Conservation (phyloP, 2,797 vertebrate species). For the Galagoides demidoff region DNA sequence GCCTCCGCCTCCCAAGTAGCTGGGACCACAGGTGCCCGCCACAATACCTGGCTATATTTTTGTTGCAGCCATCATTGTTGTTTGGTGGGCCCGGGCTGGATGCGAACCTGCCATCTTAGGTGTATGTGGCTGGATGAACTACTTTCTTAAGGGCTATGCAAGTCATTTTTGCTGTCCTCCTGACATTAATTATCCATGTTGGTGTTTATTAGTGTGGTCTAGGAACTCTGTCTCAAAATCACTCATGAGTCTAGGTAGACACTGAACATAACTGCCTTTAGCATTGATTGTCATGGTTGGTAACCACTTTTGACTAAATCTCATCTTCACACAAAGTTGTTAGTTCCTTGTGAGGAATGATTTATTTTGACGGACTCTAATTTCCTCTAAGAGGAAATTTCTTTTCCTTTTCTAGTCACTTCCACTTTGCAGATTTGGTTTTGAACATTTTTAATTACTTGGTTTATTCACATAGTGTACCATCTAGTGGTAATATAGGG, state of each 20-base stretch:
- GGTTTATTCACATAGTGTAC: constrained; percentile 3
- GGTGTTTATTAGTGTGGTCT: background rate
- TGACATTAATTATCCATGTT: background rate
- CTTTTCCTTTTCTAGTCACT: constrained; percentile 36
- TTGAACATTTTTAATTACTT: background rate
- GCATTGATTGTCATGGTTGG: background rate
- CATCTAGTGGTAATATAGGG: constrained; percentile 42
- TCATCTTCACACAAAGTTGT: background rate
- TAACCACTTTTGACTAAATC: background rate
- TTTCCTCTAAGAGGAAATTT: background rate
- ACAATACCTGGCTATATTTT: too few species aligned
- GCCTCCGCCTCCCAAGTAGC: too few species aligned
- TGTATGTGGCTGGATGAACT: background rate
- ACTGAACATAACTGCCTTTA: background rate
- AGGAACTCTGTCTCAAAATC: background rate
- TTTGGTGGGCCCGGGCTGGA: too few species aligned
- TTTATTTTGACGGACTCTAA: constrained; percentile 3
- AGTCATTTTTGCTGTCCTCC: background rate
- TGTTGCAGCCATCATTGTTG: background rate
- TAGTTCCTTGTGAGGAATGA: background rate
- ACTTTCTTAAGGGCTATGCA: background rate
- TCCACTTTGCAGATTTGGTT: background rate
- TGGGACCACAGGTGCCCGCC: too few species aligned
- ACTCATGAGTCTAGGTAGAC: background rate
- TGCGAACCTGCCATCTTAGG: too few species aligned